A percentile compares a stretch with the other conserved stretches of the same genome.
Evolutionary conservation across 2,888 invertebrate genomes (phyloP).

Genomic region (Galeruca laticollis): DNA sequence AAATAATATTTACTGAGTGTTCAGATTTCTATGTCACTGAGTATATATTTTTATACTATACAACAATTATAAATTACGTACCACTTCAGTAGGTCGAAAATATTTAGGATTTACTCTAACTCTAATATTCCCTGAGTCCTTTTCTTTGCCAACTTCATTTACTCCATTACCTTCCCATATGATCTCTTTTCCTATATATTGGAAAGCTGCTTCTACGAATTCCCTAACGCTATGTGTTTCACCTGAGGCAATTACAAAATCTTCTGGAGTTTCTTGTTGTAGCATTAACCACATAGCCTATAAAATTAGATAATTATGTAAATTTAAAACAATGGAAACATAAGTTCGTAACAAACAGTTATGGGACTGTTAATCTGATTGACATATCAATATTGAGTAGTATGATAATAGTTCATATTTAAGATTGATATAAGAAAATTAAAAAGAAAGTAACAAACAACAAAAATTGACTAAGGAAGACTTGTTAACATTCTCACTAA

Average conservation of each 20-base stretch:
- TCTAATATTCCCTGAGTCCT: conserved; percentile 78
- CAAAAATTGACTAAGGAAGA: too few species aligned
- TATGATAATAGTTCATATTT: too few species aligned
- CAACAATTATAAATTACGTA: conserved; percentile 66
- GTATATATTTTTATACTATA: too few species aligned
- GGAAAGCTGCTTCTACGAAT: conserved; percentile 94
- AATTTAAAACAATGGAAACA: not conserved
- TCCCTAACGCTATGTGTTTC: conserved; percentile 95
- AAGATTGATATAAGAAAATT: too few species aligned
- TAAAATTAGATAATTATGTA: conserved; percentile 21
- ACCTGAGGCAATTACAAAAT: conserved; percentile 98
- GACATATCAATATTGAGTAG: too few species aligned
- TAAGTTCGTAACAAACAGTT: too few species aligned
- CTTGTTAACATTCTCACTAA: too few species aligned
- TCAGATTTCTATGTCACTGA: too few species aligned
- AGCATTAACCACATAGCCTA: conserved; percentile 99
- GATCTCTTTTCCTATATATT: conserved; percentile 82
- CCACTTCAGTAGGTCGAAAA: conserved; percentile 98
- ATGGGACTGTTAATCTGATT: too few species aligned
- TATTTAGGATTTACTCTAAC: conserved; percentile 93
- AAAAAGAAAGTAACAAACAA: too few species aligned
- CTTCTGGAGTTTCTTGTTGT: conserved; percentile 90
- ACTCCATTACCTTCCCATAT: conserved; percentile 90
- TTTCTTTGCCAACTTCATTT: conserved; percentile 83
- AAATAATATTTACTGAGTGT: too few species aligned